Conservation (phyloP, 2,888 invertebrate genomes). For the Cinara cedri region DNA sequence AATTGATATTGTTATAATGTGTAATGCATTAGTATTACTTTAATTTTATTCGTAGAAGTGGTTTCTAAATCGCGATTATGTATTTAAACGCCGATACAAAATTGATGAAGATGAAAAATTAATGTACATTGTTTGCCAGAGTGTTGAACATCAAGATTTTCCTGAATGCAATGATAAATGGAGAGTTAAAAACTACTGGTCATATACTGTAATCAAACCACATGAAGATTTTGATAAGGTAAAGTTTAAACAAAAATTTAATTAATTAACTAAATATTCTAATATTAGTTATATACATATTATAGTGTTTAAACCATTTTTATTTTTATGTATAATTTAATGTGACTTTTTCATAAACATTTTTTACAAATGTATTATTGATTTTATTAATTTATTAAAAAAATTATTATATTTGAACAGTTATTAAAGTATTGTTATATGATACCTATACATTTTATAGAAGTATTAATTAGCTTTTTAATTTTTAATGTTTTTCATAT, state of each 20-base stretch:
- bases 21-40: constrained; percentile 20
- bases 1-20: too few relatives aligned
- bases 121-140: constrained; percentile 72
- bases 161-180: constrained; percentile 74
- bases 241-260: too few relatives aligned
- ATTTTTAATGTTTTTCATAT: constrained; percentile 33
- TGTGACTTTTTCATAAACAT: too few relatives aligned
- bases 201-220: constrained; percentile 83
- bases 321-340: too few relatives aligned
- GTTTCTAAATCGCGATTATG: constrained; percentile 86
- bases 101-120: constrained; percentile 68
- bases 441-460: neutral
- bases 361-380: neutral
- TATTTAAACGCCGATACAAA: constrained; percentile 75
- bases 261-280: too few relatives aligned
- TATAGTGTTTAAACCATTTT: too few relatives aligned
- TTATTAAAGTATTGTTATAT: neutral
- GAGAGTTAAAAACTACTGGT: constrained; percentile 77
- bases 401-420: neutral
- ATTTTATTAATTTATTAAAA: neutral
- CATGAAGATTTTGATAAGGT: constrained; percentile 67
- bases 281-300: too few relatives aligned
- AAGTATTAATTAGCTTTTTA: neutral
- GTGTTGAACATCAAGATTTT: constrained; percentile 73
- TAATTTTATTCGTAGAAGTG: constrained; percentile 68